A percentile compares a stretch with the other conserved stretches of the same genome.
phyloP scores from a whole-genome alignment of 2,888 invertebrate genomes.

The Aricia artaxerxes region DNA sequence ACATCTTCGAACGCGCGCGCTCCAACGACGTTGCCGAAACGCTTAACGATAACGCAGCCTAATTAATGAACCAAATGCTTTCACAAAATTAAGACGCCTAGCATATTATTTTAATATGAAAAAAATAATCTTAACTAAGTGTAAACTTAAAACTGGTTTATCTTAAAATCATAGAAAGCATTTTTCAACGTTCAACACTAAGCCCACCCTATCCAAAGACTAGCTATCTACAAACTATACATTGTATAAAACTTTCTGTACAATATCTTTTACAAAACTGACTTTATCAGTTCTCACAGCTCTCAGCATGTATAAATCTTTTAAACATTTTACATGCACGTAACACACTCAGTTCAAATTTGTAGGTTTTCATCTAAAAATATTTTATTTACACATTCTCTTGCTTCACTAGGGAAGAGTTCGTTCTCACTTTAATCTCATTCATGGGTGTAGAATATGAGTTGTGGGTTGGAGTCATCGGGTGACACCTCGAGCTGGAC shows the following conservation, averaged over 20 bases:
- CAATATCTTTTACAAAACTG: slow-evolving; percentile 26
- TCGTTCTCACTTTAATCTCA: slow-evolving; percentile 42
- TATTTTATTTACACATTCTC: slow-evolving; percentile 5
- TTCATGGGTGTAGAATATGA: slow-evolving; percentile 92
- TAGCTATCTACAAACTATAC: slow-evolving; percentile 39
- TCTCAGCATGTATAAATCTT: slow-evolving; percentile 4
- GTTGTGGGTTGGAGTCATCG: slow-evolving; percentile 86
- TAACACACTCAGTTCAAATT: slow-evolving; percentile 11
- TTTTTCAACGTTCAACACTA: slow-evolving; percentile 17
- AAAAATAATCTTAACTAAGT: neutral
- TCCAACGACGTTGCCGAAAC: too few relatives aligned
- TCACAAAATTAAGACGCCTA: neutral
- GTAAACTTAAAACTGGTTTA: slow-evolving; percentile 4
- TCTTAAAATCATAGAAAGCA: slow-evolving; percentile 21
- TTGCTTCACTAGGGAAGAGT: slow-evolving; percentile 30
- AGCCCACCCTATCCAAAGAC: slow-evolving; percentile 33
- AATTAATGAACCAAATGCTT: neutral
- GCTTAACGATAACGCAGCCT: too few relatives aligned
- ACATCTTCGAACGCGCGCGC: too few relatives aligned
- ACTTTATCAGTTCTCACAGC: slow-evolving; percentile 23
- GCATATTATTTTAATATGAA: neutral
- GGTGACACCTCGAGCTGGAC: slow-evolving; percentile 74
- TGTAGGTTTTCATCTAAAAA: neutral
- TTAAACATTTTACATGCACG: slow-evolving; percentile 22
- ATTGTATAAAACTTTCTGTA: slow-evolving; percentile 32